Conservation (phyloP, 2,888 invertebrate genomes). For the Lycocerus yunnanus region DNA sequence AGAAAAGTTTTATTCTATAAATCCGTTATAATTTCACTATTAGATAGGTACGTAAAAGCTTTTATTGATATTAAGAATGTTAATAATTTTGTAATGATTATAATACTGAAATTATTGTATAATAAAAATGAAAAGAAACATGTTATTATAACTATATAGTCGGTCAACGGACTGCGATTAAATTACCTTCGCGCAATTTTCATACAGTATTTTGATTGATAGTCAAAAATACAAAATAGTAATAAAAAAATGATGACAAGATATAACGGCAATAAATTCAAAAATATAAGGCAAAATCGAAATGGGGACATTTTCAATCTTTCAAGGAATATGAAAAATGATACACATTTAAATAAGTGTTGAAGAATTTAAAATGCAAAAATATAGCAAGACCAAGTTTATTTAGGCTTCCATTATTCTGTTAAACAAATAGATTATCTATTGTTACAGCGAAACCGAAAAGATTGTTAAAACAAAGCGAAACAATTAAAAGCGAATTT, state of each 20-base stretch:
- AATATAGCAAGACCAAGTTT: constrained; percentile 16
- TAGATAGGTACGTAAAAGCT: not conserved
- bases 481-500: not conserved
- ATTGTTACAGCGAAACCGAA: constrained; percentile 31
- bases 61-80: not conserved
- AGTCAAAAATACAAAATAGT: not conserved
- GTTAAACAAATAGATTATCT: constrained; percentile 33
- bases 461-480: constrained; percentile 28
- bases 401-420: constrained; percentile 30
- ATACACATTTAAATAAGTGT: not conserved
- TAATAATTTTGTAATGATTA: not conserved
- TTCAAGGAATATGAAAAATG: not conserved
- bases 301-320: not conserved
- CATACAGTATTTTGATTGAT: not conserved
- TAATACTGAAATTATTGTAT: not conserved
- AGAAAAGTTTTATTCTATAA: not conserved
- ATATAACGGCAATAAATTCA: not conserved
- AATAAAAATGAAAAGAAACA: not conserved
- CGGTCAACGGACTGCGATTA: not conserved
- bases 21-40: not conserved
- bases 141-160: not conserved
- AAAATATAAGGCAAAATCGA: not conserved
- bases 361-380: not conserved
- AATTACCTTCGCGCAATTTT: not conserved
- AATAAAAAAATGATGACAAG: not conserved